phyloP scores from a whole-genome alignment of 2,797 vertebrate genomes.

The Poecilia wingei region DNA sequence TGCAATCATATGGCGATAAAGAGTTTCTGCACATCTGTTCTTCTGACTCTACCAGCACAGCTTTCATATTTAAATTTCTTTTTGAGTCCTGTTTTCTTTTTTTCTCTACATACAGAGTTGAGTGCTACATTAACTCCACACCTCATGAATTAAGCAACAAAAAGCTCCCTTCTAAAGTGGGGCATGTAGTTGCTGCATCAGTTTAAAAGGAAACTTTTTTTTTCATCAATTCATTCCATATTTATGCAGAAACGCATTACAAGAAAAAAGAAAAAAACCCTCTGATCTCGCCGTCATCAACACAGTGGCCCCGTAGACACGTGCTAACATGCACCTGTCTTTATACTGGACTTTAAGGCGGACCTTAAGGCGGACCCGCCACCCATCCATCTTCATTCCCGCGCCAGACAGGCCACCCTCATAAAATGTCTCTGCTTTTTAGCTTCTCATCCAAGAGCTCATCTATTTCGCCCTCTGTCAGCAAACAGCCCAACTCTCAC shows the following conservation, averaged over 20 bases:
- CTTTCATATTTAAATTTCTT: neutral
- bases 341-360: conserved; percentile 12
- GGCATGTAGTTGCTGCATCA: neutral
- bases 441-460: conserved; percentile 52
- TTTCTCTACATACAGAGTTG: neutral
- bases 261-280: neutral
- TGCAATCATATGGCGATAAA: neutral
- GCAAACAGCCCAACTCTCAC: conserved; percentile 26
- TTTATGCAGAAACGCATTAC: neutral
- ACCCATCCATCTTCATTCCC: conserved; percentile 53
- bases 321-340: conserved; percentile 11
- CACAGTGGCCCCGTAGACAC: neutral
- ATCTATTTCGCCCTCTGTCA: conserved; percentile 63
- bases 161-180: conserved; percentile 4
- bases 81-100: neutral
- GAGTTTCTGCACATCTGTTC: neutral
- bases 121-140: conserved; percentile 9
- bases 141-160: conserved; percentile 11
- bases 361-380: conserved; percentile 29
- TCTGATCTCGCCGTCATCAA: neutral
- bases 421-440: conserved; percentile 47
- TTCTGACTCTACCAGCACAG: neutral
- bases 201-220: neutral
- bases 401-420: conserved; percentile 33
- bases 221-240: neutral